Percentiles rank a stretch among this genome's conserved stretches.
Conservation (phyloP, 2,797 vertebrate genomes). For the Phylloscopus collybita region DNA sequence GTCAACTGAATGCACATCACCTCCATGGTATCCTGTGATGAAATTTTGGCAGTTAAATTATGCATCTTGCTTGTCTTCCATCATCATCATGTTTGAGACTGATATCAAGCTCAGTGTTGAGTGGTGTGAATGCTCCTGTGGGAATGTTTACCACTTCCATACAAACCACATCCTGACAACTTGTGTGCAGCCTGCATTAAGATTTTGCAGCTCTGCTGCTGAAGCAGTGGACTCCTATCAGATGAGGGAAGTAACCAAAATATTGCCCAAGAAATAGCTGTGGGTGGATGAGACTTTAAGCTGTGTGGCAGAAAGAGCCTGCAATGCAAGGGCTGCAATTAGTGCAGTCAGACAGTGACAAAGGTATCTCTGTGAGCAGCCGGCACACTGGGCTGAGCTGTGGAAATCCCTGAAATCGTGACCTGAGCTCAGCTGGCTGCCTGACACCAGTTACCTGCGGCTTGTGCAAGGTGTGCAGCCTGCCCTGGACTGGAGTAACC, state of each 20-base stretch:
- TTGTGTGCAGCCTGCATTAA: not conserved
- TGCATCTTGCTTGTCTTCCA: not conserved
- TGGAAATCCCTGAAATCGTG: not conserved
- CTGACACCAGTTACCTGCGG: not conserved
- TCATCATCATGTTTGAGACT: not conserved
- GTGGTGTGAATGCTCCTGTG: not conserved
- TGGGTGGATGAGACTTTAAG: not conserved
- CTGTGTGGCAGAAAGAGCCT: not conserved
- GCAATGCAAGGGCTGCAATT: not conserved
- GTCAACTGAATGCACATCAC: not conserved
- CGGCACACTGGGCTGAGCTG: not conserved
- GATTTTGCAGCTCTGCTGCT: not conserved
- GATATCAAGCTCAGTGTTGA: not conserved
- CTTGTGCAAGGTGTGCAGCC: not conserved
- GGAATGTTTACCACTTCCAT: not conserved
- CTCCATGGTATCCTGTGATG: not conserved
- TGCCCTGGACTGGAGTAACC: not conserved
- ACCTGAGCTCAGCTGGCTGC: not conserved
- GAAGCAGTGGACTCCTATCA: not conserved
- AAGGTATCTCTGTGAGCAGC: not conserved
- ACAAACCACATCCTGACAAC: not conserved
- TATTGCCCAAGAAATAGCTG: not conserved
- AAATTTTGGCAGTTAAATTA: not conserved
- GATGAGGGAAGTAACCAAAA: not conserved
- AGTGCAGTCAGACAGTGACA: fast-evolving